These are phyloP conservation scores for Moxostoma hubbsi DNA, from an alignment of 2,797 vertebrate genomes.

Conservation along the genomic window DNA sequence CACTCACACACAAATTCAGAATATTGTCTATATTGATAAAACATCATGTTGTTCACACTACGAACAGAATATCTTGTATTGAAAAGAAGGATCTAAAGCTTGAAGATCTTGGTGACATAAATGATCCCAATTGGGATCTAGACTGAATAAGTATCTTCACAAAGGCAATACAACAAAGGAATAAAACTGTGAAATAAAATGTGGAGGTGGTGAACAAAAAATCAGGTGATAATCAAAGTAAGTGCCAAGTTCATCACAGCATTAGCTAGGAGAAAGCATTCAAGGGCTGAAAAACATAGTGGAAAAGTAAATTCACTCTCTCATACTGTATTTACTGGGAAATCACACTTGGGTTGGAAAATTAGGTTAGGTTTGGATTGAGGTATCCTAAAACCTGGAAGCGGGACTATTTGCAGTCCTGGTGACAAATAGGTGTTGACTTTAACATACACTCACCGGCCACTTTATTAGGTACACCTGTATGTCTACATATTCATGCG, in stretches of 20 bases:
- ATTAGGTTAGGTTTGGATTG: neutral
- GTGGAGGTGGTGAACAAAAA: neutral
- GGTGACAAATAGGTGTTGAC: too few species aligned
- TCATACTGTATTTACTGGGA: conserved; percentile 15
- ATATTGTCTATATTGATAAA: neutral
- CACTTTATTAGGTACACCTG: too few species aligned
- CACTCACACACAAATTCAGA: conserved; percentile 7
- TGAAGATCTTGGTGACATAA: conserved; percentile 3
- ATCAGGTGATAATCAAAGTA: conserved; percentile 3
- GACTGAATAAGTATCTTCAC: neutral
- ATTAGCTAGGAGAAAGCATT: conserved; percentile 6
- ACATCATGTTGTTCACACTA: neutral
- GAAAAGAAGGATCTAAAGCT: neutral
- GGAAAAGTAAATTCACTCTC: conserved; percentile 11
- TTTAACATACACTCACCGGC: too few species aligned
- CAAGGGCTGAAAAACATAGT: conserved; percentile 17
- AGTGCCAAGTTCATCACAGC: conserved; percentile 6
- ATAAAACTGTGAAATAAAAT: neutral
- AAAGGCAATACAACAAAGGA: neutral
- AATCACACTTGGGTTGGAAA: conserved; percentile 1
- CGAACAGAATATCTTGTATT: conserved; percentile 6
- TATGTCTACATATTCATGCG: too few species aligned
- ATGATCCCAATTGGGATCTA: conserved; percentile 15
- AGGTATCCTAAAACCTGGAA: neutral
- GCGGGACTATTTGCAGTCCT: neutral